Evolutionary conservation across 2,113 vertebrate species (phyloP).

Genomic region (Percopsis transmontana): DNA sequence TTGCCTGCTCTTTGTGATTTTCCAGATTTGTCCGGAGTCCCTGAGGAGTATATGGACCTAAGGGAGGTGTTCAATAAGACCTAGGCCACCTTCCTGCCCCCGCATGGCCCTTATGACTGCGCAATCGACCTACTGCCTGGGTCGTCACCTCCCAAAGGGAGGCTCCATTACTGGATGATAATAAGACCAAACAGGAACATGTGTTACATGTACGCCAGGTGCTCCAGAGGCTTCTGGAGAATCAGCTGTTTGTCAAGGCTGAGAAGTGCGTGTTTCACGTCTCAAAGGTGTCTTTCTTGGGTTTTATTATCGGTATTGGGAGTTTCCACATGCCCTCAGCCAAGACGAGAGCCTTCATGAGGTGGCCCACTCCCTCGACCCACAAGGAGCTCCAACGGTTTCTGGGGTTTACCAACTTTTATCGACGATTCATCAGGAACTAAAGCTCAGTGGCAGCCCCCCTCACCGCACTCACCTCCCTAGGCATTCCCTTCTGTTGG

Average conservation of each 20-base stretch:
- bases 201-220: neutral
- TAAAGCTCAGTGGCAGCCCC: neutral
- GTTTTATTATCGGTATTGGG: neutral
- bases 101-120: neutral
- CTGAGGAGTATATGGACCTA: neutral
- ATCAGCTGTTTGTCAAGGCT: neutral
- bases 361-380: neutral
- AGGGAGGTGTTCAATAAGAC: neutral
- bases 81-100: neutral
- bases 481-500: neutral
- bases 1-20: neutral
- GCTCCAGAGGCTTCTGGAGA: no score
- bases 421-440: neutral
- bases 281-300: neutral
- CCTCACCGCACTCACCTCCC: no score
- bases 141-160: neutral
- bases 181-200: neutral
- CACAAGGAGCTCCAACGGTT: neutral
- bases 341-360: neutral
- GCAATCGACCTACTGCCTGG: constrained; percentile 1
- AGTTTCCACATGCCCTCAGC: neutral
- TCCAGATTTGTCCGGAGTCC: neutral
- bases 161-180: neutral
- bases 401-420: neutral
- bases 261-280: neutral